Conservation (phyloP, 2,888 invertebrate species). For the Himalopsyche japonica region DNA sequence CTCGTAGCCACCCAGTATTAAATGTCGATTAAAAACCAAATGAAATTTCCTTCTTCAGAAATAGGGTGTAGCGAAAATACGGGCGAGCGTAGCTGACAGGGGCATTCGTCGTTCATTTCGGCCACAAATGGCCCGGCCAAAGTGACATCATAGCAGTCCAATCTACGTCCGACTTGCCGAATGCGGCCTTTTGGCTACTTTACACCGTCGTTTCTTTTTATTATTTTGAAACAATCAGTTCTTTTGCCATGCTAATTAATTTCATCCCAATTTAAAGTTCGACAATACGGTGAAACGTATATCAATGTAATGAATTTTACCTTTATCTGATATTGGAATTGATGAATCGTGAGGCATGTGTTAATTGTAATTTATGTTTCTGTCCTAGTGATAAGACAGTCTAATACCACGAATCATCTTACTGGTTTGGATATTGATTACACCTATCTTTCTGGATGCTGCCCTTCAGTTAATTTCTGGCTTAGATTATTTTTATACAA, state of each 20-base stretch:
- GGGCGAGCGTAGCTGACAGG: neutral
- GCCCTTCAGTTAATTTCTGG: too few species aligned
- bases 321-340: too few species aligned
- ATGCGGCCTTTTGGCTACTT: constrained; percentile 17
- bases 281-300: too few species aligned
- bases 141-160: constrained; percentile 26
- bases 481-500: too few species aligned
- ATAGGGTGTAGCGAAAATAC: constrained; percentile 1
- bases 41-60: neutral
- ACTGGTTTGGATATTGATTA: too few species aligned
- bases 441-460: too few species aligned
- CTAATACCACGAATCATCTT: too few species aligned
- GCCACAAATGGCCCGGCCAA: constrained; percentile 31
- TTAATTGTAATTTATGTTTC: too few species aligned
- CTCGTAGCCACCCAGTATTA: neutral
- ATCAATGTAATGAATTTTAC: too few species aligned
- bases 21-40: constrained; percentile 4
- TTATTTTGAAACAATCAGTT: neutral
- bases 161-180: constrained; percentile 11
- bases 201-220: neutral
- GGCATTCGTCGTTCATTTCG: constrained; percentile 11
- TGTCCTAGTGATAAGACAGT: too few species aligned
- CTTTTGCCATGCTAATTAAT: neutral
- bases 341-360: too few species aligned
- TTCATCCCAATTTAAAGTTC: neutral